Evolutionary conservation across 92 coral and sea anemone species (phyloP).

Genomic region (Heliopora coerulea): DNA sequence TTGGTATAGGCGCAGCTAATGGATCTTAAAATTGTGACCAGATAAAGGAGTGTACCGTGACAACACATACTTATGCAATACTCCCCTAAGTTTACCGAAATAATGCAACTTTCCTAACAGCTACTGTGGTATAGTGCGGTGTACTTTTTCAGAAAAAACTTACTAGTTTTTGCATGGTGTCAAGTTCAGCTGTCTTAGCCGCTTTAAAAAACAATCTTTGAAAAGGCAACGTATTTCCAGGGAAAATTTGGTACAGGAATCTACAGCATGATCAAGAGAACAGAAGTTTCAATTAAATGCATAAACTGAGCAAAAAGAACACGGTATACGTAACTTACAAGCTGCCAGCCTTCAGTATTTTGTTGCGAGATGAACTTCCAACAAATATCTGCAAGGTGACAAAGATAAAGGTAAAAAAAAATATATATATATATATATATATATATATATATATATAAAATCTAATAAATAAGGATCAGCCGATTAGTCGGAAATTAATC

Average conservation of each 20-base stretch:
- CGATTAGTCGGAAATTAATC: too few species aligned
- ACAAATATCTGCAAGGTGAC: slow-evolving; percentile 65
- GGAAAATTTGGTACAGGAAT: slow-evolving; percentile 92
- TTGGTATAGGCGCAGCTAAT: too few species aligned
- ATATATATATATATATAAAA: neutral
- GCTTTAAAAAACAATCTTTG: slow-evolving; percentile 93
- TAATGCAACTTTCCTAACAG: neutral
- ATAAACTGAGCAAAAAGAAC: neutral
- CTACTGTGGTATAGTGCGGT: neutral
- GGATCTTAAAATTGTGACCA: too few species aligned
- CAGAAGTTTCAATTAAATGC: neutral
- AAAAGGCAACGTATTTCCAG: slow-evolving; percentile 91
- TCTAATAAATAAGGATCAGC: too few species aligned
- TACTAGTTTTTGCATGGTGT: slow-evolving; percentile 89
- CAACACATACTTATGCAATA: too few species aligned
- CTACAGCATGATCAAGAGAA: slow-evolving; percentile 41
- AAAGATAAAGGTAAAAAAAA: neutral
- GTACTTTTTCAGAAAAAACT: too few species aligned
- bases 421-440: neutral
- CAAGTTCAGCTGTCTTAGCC: slow-evolving; percentile 91
- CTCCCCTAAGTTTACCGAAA: too few species aligned
- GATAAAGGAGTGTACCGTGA: too few species aligned
- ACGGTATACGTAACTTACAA: slow-evolving; percentile 46
- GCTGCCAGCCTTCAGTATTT: slow-evolving; percentile 87
- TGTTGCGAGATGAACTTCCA: slow-evolving; percentile 93